Evolutionary conservation across 2,797 vertebrate genomes (phyloP).

Genomic region (Crocodylus rhombifer): DNA sequence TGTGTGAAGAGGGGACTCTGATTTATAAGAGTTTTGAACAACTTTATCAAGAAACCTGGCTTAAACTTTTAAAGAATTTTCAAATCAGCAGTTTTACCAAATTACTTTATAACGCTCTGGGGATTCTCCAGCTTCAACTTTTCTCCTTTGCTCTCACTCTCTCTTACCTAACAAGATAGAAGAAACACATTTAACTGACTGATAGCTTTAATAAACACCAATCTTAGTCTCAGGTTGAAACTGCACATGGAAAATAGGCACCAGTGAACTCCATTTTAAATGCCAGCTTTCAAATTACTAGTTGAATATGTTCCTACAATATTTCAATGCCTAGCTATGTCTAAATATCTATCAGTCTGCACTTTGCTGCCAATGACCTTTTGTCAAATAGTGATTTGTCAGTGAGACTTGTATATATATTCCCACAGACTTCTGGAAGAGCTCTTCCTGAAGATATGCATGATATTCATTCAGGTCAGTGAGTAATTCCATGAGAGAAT

Average conservation of each 20-base stretch:
- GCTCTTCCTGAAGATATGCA: not conserved
- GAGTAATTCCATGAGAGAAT: not conserved
- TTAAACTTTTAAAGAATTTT: conserved; percentile 37
- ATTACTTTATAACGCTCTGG: conserved; percentile 52
- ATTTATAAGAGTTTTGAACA: conserved; percentile 7
- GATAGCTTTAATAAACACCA: conserved; percentile 71
- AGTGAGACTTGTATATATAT: not conserved
- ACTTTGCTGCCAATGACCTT: conserved; percentile 31
- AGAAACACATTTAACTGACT: conserved; percentile 54
- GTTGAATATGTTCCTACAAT: not conserved
- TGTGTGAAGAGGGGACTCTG: not conserved
- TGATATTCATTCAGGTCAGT: not conserved
- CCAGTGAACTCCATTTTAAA: conserved; percentile 49
- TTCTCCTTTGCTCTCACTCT: not conserved
- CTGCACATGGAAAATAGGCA: conserved; percentile 24
- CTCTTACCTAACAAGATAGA: conserved; percentile 14
- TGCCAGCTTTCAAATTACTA: conserved; percentile 32
- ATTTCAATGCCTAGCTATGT: conserved; percentile 47
- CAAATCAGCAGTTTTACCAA: conserved; percentile 51
- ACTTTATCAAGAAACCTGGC: not conserved
- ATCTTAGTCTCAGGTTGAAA: conserved; percentile 66
- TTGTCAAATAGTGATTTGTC: not conserved
- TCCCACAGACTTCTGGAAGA: not conserved
- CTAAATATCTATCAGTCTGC: conserved; percentile 39
- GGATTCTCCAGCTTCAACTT: conserved; percentile 26